Conservation (phyloP, 2,113 vertebrate species). For the Calypte anna region DNA sequence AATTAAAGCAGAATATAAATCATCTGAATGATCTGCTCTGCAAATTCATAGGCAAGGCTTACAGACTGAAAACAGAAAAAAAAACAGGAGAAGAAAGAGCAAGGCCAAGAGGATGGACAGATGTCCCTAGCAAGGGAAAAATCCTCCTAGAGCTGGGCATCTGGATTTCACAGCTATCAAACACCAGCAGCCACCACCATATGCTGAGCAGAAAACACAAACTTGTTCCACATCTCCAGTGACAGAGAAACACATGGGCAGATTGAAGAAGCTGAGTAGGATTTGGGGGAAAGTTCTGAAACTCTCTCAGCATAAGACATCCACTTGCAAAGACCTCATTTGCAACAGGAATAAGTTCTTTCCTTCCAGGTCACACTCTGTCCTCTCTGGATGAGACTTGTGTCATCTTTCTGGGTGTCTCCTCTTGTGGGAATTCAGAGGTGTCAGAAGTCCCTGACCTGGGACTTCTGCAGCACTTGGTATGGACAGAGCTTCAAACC, state of each 20-base stretch:
- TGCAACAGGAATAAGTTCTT: neutral
- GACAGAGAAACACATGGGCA: conserved; percentile 18
- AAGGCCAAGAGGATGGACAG: conserved; percentile 21
- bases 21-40: neutral
- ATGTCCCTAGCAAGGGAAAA: conserved; percentile 55
- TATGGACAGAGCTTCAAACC: neutral
- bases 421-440: rapidly evolving
- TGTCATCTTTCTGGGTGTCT: neutral
- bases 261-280: conserved; percentile 13
- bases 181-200: conserved; percentile 64
- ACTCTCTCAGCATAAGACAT: neutral
- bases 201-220: conserved; percentile 57
- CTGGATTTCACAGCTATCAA: conserved; percentile 66
- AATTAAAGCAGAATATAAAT: neutral
- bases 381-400: neutral
- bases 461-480: neutral
- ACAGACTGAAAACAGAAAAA: neutral
- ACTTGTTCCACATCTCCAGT: conserved; percentile 28
- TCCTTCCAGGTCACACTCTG: neutral
- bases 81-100: neutral
- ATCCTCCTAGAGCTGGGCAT: conserved; percentile 55
- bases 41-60: neutral
- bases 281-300: conserved; percentile 23
- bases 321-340: neutral
- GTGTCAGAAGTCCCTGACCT: neutral